A percentile compares a stretch with the other conserved stretches of the same genome.
These are phyloP conservation scores for Numida meleagris DNA, from an alignment of 2,113 vertebrate genomes.

Conservation along the genomic window DNA sequence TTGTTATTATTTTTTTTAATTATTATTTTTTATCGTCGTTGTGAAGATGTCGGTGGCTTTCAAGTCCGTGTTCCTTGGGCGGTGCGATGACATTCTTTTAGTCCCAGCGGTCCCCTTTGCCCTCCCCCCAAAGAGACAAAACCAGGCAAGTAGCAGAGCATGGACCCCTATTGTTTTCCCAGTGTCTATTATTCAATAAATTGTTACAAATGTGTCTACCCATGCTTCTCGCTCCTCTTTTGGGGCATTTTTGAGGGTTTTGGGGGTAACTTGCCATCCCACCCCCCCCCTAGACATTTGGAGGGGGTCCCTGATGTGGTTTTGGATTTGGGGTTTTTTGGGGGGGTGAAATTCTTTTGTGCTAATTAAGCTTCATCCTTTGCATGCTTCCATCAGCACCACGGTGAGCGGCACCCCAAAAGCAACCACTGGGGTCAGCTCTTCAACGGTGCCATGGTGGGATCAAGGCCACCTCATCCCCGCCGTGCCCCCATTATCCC, in stretches of 20 bases:
- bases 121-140: neutral
- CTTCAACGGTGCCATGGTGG: neutral
- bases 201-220: conserved; percentile 71
- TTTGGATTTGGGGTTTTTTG: neutral
- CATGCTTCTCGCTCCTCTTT: fast-evolving
- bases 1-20: conserved; percentile 59
- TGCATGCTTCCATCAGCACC: neutral
- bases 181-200: conserved; percentile 80
- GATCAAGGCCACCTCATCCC: neutral
- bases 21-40: conserved; percentile 71
- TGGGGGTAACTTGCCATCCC: neutral
- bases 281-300: neutral
- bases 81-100: conserved; percentile 62
- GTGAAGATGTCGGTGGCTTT: conserved; percentile 76
- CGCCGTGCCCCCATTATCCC: neutral
- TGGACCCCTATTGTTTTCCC: conserved; percentile 72
- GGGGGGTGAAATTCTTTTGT: neutral
- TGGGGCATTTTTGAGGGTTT: neutral
- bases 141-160: conserved; percentile 71
- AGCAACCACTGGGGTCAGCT: neutral
- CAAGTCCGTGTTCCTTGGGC: conserved; percentile 62
- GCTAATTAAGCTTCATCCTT: neutral
- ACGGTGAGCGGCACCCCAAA: neutral
- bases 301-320: fast-evolving
- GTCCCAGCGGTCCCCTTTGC: conserved; percentile 25